Percentiles rank a stretch among this genome's conserved stretches.
Conservation (phyloP, 2,797 vertebrate species). For the Heliangelus exortis region DNA sequence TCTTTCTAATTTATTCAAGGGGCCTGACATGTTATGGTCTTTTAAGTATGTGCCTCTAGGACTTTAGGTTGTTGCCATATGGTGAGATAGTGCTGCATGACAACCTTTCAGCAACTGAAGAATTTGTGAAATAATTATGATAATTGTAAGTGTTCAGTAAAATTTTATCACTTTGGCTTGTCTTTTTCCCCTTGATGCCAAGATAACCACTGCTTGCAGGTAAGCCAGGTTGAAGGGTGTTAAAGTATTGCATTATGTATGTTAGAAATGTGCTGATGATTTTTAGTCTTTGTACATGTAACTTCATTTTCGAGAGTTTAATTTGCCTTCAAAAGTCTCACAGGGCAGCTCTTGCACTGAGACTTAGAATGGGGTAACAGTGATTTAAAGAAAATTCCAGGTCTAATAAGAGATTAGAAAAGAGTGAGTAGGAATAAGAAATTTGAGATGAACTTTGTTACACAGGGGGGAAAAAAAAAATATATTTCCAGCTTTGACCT, state of each 20-base stretch:
- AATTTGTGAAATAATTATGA: constrained; percentile 37
- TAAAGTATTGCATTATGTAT: not conserved
- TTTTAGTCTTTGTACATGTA: not conserved
- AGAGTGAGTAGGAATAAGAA: not conserved
- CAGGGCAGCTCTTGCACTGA: not conserved
- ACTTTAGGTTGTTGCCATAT: constrained; percentile 67
- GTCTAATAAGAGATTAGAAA: not conserved
- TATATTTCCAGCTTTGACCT: not conserved
- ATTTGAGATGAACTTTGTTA: not conserved
- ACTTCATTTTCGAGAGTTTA: not conserved
- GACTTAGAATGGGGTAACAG: not conserved
- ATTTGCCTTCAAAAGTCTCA: not conserved
- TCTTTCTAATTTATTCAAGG: constrained; percentile 64
- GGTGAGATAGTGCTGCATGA: constrained; percentile 51
- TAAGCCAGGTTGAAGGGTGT: not conserved
- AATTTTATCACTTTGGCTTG: not conserved
- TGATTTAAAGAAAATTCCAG: not conserved
- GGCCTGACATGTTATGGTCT: constrained; percentile 63
- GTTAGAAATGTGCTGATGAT: not conserved
- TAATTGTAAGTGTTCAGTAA: constrained; percentile 19
- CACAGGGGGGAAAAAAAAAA: not conserved
- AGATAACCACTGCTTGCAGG: not conserved
- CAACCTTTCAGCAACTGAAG: constrained; percentile 63
- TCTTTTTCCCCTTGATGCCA: not conserved
- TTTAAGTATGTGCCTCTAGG: constrained; percentile 66